Base-by-base conservation (phyloP, 2,888 invertebrate species). In the Cosmia pyralina region DNA sequence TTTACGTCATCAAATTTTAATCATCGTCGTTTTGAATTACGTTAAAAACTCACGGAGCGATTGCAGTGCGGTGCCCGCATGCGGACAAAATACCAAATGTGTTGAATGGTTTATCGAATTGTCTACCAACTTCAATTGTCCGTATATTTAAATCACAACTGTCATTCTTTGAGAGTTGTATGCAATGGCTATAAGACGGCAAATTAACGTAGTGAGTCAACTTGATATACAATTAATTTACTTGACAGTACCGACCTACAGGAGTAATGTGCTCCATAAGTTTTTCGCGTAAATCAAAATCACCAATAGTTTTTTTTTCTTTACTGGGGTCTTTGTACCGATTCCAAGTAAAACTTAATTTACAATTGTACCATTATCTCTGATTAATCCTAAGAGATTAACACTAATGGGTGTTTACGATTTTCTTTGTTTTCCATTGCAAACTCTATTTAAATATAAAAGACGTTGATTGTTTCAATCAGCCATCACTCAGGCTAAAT, bases 311-410 rank as follows among this genome's bases (percentile, higher is more conserved):
- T 48, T n/a, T 41, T 53, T n/a, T n/a, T 50, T 8, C 10, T 41
- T 66, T 46, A 60, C 46, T 55, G 38, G 50, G 58, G 62, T 69
- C 53, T 66, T 57, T 52, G n/a, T 59, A 79, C 19, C 53, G 55
- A 55, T 65, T 19, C 22, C 62, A 71, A 79, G 15, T 57, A 60
- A 50, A 67, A 69, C 66, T 66, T 28, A 79, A 70, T n/a, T 60
- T 64, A 64, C 44, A 89, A 88, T 85, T 85, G 84, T 86, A 83
- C 77, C 77, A 83, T 84, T 89, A 83, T 76, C 69, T 87, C 82
- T 86, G 81, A 88, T 89, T 83, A 81, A 86, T 86, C 60, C 79
- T 83, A 82, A 66, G 48, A 72, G 55, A 86, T 84, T 87, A 84
- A 80, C 77, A 76, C 79, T 87, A 87, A 84, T 82, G 64, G 64